Percentiles rank a stretch among this genome's conserved stretches.
Evolutionary conservation across 2,113 vertebrate genomes (phyloP).

Genomic region (Columbina picui): DNA sequence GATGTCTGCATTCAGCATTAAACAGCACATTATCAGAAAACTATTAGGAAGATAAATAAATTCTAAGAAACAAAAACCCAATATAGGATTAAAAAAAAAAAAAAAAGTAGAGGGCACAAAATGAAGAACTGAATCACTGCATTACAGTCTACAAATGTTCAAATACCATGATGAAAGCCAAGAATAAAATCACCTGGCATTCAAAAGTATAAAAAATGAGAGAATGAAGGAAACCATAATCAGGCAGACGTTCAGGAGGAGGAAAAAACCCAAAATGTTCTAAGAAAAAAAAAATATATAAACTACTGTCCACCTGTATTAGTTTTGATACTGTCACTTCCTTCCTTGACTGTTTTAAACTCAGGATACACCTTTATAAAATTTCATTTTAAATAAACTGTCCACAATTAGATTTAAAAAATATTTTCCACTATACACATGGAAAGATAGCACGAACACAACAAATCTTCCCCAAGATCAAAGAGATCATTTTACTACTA

Average conservation of each 20-base stretch:
- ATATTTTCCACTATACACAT: neutral
- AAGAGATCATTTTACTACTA: neutral
- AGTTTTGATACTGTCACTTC: neutral
- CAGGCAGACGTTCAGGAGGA: neutral
- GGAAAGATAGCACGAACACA: neutral
- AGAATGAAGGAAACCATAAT: neutral
- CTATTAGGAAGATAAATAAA: neutral
- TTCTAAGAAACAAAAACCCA: neutral
- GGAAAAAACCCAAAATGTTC: neutral
- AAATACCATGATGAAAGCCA: neutral
- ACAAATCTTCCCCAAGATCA: neutral
- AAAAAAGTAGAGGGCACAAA: neutral
- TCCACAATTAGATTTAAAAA: neutral
- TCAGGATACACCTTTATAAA: neutral
- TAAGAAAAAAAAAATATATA: neutral
- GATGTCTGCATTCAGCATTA: neutral
- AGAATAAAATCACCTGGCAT: neutral
- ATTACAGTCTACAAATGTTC: neutral
- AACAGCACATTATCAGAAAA: neutral
- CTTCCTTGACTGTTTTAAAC: neutral
- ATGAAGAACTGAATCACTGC: neutral
- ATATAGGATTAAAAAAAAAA: neutral
- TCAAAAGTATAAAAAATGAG: neutral
- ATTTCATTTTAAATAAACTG: neutral
- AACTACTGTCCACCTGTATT: neutral